These are phyloP conservation scores for Calephelis perditalis DNA, from an alignment of 2,888 invertebrate species.

Conservation along the genomic window DNA sequence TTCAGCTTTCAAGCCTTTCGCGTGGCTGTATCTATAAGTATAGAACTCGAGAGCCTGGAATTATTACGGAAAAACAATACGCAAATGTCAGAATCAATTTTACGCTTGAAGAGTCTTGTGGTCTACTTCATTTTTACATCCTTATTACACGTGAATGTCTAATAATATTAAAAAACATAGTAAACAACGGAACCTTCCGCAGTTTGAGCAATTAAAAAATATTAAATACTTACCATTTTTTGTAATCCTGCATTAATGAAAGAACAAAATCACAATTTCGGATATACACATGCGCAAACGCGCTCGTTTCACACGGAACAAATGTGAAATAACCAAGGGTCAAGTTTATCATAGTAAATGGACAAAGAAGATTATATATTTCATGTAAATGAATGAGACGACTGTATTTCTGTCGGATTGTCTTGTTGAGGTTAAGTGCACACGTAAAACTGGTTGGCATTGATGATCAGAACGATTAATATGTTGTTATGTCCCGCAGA, in stretches of 20 bases:
- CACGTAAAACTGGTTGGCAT: slow-evolving; percentile 51
- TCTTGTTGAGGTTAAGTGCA: slow-evolving; percentile 35
- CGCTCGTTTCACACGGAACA: slow-evolving; percentile 9
- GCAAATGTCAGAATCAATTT: slow-evolving; percentile 10
- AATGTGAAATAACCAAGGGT: slow-evolving; percentile 10
- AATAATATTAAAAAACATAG: not conserved
- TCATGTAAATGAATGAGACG: slow-evolving; percentile 1
- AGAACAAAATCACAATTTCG: slow-evolving; percentile 12
- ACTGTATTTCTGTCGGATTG: not conserved
- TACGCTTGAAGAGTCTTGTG: slow-evolving; percentile 4
- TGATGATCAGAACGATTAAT: slow-evolving; percentile 43
- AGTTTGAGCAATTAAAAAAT: not conserved
- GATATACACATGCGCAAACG: slow-evolving; percentile 8
- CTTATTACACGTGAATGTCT: not conserved
- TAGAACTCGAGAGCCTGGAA: too few species aligned
- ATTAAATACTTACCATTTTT: slow-evolving; percentile 8
- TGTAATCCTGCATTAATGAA: slow-evolving; percentile 10
- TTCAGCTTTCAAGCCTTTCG: too few species aligned
- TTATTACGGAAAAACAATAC: not conserved
- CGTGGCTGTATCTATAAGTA: too few species aligned
- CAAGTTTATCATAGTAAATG: slow-evolving; percentile 12
- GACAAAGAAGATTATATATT: not conserved
- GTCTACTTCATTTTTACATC: slow-evolving; percentile 6
- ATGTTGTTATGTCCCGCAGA: slow-evolving; percentile 9
- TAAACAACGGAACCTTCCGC: slow-evolving; percentile 2